Evolutionary conservation across 92 coral and sea anemone species (phyloP).

Genomic region (Hydrozoanthus gracilis): DNA sequence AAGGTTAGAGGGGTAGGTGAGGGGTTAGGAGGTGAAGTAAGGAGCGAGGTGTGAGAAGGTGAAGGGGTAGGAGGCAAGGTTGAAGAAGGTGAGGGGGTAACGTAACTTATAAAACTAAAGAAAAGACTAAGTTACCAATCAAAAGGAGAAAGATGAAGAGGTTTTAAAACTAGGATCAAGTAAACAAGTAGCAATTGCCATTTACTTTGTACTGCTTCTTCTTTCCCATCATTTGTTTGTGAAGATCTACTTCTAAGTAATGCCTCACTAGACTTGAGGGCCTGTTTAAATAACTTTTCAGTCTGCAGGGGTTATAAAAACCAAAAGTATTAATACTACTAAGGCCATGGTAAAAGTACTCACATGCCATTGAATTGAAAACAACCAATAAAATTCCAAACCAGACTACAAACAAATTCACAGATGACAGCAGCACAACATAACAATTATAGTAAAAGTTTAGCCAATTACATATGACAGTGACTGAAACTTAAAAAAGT

Average conservation of each 20-base stretch:
- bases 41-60: fast-evolving
- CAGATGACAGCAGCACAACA: too few relatives aligned
- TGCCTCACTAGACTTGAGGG: constrained; percentile 89
- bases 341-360: neutral
- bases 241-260: constrained; percentile 72
- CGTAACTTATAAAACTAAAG: too few relatives aligned
- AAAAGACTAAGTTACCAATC: too few relatives aligned
- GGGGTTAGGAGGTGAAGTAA: too few relatives aligned
- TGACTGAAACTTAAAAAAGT: too few relatives aligned
- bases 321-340: neutral
- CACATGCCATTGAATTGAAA: neutral
- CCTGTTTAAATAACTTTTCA: constrained; percentile 87
- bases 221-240: constrained; percentile 71
- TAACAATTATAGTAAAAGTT: too few relatives aligned
- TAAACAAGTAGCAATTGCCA: neutral
- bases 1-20: too few relatives aligned
- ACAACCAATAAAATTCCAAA: neutral
- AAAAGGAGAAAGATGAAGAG: neutral
- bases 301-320: constrained; percentile 62
- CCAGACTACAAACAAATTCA: too few relatives aligned
- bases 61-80: too few relatives aligned
- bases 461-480: too few relatives aligned
- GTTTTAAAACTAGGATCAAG: neutral
- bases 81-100: too few relatives aligned
- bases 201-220: constrained; percentile 95